Evolutionary conservation across 2,797 vertebrate genomes (phyloP).

Genomic region (Lacerta bilineata): DNA sequence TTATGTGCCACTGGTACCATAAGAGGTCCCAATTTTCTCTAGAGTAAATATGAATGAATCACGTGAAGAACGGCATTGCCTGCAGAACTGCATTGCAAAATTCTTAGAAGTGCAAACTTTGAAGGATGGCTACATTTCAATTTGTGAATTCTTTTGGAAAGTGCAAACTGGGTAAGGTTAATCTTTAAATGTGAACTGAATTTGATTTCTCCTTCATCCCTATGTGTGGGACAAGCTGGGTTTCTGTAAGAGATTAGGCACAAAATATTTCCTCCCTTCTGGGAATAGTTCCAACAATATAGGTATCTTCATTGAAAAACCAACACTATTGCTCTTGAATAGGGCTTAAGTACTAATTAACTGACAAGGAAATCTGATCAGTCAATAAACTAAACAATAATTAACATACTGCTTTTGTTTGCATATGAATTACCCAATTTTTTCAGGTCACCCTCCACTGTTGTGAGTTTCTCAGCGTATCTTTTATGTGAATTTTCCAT

Average conservation of each 20-base stretch:
- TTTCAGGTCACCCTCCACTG: conserved; percentile 91
- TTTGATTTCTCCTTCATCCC: too few relatives aligned
- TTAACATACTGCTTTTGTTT: conserved; percentile 11
- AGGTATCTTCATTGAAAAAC: not conserved
- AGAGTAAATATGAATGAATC: not conserved
- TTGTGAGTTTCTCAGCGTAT: conserved; percentile 91
- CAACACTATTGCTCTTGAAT: not conserved
- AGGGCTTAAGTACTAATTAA: not conserved
- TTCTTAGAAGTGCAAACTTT: too few relatives aligned
- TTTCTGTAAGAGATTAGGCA: not conserved
- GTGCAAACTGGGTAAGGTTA: too few relatives aligned
- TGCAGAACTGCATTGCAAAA: too few relatives aligned
- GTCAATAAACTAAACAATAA: not conserved
- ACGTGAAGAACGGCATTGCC: too few relatives aligned
- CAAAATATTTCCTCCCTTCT: not conserved
- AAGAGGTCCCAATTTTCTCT: not conserved
- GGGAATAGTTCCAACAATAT: not conserved
- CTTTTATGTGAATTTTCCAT: conserved; percentile 86
- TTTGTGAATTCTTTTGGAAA: too few relatives aligned
- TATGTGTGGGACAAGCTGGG: not conserved
- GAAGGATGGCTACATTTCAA: too few relatives aligned
- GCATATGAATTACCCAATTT: conserved; percentile 88
- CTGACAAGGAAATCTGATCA: not conserved
- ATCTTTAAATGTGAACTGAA: too few relatives aligned
- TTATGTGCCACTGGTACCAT: not conserved